Conservation (phyloP, 2,113 vertebrate genomes). For the Colaptes auratus region DNA sequence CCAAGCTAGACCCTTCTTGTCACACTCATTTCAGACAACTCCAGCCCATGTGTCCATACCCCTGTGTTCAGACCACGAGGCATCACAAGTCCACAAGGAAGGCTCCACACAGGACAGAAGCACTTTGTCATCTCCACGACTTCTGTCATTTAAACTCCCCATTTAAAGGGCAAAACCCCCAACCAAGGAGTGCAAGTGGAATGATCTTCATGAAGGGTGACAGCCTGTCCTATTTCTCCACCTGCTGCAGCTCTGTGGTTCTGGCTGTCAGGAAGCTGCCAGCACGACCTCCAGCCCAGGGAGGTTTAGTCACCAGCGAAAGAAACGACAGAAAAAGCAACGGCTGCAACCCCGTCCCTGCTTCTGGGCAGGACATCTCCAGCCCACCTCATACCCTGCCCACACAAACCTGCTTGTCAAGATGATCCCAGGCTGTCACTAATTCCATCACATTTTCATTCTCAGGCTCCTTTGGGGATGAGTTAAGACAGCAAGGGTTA, state of each 20-base stretch:
- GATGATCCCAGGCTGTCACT: accelerated
- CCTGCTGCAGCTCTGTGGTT: background rate
- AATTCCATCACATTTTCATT: accelerated
- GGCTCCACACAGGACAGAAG: background rate
- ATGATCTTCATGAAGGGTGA: background rate
- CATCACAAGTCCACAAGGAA: background rate
- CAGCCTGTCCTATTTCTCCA: background rate
- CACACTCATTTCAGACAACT: background rate
- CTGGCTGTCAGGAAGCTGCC: background rate
- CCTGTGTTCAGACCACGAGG: background rate
- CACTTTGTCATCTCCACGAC: background rate
- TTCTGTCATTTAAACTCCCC: background rate
- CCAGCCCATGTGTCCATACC: background rate
- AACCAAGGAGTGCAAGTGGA: background rate
- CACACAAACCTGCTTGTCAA: background rate
- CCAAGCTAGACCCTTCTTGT: background rate
- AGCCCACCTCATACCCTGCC: accelerated
- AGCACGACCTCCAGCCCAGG: background rate
- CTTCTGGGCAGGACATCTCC: background rate
- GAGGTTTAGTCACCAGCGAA: accelerated
- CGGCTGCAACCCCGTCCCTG: background rate
- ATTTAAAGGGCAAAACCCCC: background rate
- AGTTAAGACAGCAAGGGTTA: background rate
- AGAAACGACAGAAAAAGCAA: background rate
- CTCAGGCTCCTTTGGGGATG: accelerated